phyloP scores from a whole-genome alignment of 2,888 invertebrate genomes.

The Andrena marginata region DNA sequence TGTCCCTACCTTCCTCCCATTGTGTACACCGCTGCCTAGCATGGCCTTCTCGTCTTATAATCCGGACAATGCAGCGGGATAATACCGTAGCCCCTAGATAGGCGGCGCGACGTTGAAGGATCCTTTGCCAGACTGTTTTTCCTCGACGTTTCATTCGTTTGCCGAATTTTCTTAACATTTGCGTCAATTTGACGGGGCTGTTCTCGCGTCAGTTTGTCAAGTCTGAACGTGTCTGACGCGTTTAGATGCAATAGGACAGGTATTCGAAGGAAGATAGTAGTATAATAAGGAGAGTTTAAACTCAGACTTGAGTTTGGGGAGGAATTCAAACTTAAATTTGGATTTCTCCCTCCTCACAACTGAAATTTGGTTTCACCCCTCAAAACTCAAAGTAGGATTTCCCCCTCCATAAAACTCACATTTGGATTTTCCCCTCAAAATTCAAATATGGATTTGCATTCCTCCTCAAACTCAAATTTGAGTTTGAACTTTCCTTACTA shows the following conservation, averaged over 20 bases:
- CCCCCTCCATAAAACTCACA: no score
- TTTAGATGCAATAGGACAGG: background rate
- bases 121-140: conserved; percentile 35
- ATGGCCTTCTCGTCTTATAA: conserved; percentile 73
- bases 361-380: no score
- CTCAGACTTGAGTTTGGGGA: no score
- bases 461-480: no score
- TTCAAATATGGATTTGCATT: no score
- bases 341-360: no score
- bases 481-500: no score
- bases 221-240: background rate
- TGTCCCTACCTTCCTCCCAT: conserved; percentile 55
- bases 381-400: no score
- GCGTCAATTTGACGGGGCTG: background rate
- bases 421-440: no score
- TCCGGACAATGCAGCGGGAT: conserved; percentile 65
- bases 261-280: background rate
- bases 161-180: background rate
- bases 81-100: conserved; percentile 45
- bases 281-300: no score
- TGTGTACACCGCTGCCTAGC: conserved; percentile 68
- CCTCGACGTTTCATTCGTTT: background rate
- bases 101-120: conserved; percentile 49
- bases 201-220: background rate
- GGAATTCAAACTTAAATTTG: no score